These are phyloP conservation scores for Lagodon rhomboides DNA, from an alignment of 2,797 vertebrate genomes.

Conservation along the genomic window DNA sequence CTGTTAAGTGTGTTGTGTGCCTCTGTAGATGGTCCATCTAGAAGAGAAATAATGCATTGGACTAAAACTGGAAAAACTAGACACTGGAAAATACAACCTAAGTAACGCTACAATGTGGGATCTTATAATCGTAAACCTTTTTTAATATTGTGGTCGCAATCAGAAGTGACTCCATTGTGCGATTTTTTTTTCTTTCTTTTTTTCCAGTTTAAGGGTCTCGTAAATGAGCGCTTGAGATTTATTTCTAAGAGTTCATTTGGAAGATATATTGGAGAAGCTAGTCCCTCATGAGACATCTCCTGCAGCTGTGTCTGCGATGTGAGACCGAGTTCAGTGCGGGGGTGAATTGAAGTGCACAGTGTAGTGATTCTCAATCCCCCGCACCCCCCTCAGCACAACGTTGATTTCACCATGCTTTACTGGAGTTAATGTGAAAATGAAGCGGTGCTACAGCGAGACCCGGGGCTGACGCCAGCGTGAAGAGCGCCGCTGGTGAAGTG, in stretches of 20 bases:
- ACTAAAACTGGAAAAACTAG: background rate
- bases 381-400: slow-evolving; percentile 22
- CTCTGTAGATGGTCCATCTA: slow-evolving; percentile 2
- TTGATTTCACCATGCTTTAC: slow-evolving; percentile 78
- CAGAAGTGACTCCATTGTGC: slow-evolving; percentile 28
- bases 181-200: background rate
- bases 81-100: background rate
- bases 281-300: slow-evolving; percentile 58
- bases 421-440: slow-evolving; percentile 84
- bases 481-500: slow-evolving; percentile 77
- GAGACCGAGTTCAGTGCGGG: slow-evolving; percentile 59
- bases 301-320: slow-evolving; percentile 67
- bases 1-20: slow-evolving; percentile 19
- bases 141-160: background rate
- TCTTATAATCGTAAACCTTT: background rate
- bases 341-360: slow-evolving; percentile 68
- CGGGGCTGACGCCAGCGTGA: slow-evolving; percentile 68
- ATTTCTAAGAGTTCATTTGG: slow-evolving; percentile 35
- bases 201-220: slow-evolving; percentile 18
- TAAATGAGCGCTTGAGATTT: slow-evolving; percentile 17
- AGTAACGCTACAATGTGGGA: background rate
- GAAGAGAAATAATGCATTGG: slow-evolving; percentile 1
- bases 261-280: slow-evolving; percentile 39
- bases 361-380: slow-evolving; percentile 65
- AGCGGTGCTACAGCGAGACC: slow-evolving; percentile 74